These are phyloP conservation scores for Falcunculus frontatus DNA, from an alignment of 2,113 vertebrate genomes.

Conservation along the genomic window DNA sequence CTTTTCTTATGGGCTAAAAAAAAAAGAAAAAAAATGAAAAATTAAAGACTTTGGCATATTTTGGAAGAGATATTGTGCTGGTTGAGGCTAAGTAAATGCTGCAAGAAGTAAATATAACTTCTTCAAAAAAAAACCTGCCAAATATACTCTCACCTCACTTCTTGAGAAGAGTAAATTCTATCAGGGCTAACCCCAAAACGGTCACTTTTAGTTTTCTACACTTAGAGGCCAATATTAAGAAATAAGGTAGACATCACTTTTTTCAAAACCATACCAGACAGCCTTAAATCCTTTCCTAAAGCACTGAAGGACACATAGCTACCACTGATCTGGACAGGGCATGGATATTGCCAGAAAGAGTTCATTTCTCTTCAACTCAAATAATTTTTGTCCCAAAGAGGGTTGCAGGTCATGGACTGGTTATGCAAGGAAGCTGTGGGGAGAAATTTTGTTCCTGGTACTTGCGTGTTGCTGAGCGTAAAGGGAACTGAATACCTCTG, in stretches of 20 bases:
- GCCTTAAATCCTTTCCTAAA: not conserved
- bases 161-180: not conserved
- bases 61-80: not conserved
- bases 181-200: not conserved
- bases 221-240: not conserved
- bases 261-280: not conserved
- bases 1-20: not conserved
- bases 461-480: not conserved
- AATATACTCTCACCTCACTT: not conserved
- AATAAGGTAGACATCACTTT: not conserved
- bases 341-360: not conserved
- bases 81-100: not conserved
- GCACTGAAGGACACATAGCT: not conserved
- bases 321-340: not conserved
- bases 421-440: not conserved
- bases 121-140: not conserved
- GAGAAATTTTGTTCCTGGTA: not conserved
- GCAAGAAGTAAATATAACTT: not conserved
- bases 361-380: not conserved
- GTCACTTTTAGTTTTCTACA: not conserved
- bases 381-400: not conserved
- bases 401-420: not conserved
- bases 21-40: not conserved
- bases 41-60: not conserved
- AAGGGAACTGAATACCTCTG: not conserved